phyloP scores from a whole-genome alignment of 2,797 vertebrate genomes.

The Crypturellus tataupa region DNA sequence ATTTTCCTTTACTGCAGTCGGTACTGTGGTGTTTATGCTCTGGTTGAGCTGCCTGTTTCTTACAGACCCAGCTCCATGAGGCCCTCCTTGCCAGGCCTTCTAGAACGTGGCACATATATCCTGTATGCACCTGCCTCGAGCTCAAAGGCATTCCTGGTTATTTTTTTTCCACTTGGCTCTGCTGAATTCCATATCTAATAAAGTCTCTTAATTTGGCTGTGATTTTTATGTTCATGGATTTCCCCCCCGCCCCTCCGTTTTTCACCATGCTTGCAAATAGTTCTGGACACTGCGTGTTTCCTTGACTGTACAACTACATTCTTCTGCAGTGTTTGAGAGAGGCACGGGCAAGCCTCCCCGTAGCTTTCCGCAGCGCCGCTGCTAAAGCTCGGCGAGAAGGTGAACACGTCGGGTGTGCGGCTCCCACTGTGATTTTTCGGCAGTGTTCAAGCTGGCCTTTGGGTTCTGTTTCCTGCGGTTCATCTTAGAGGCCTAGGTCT shows the following conservation, averaged over 20 bases:
- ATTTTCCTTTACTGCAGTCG: background rate
- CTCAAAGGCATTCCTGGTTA: background rate
- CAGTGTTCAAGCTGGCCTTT: background rate
- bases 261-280: background rate
- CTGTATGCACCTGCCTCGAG: background rate
- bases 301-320: background rate
- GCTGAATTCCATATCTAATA: background rate
- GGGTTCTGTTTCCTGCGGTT: background rate
- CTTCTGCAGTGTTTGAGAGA: background rate
- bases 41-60: background rate
- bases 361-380: background rate
- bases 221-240: background rate
- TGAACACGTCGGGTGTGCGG: rapidly evolving
- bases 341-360: rapidly evolving
- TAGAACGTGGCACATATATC: background rate
- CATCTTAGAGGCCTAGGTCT: background rate
- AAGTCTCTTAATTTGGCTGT: background rate
- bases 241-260: background rate
- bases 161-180: background rate
- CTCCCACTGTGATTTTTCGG: background rate
- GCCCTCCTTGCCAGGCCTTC: background rate
- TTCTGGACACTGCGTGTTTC: background rate
- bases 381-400: background rate
- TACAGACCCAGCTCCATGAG: background rate
- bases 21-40: background rate